Conservation (phyloP, 2,888 invertebrate genomes). For the Rhamnusium bicolor region DNA sequence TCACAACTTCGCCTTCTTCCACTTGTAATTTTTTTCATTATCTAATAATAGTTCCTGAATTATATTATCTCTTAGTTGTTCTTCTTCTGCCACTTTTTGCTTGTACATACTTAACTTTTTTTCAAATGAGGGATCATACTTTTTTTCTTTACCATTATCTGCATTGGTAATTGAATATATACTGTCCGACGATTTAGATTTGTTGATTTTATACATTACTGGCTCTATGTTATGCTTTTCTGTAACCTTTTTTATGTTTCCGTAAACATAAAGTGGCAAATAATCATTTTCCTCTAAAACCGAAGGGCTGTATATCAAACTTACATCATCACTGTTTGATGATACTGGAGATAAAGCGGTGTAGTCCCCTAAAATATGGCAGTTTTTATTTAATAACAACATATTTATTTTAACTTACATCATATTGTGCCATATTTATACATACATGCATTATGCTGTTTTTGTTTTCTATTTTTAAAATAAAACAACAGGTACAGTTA, state of each 20-base stretch:
- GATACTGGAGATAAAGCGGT: not conserved
- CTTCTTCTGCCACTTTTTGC: constrained; percentile 64
- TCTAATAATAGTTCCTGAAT: constrained; percentile 65
- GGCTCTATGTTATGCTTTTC: constrained; percentile 47
- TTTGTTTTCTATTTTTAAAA: not conserved
- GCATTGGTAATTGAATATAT: constrained; percentile 43
- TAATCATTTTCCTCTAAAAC: constrained; percentile 50
- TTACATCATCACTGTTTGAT: constrained; percentile 1
- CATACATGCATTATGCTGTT: not conserved
- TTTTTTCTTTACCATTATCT: constrained; percentile 5
- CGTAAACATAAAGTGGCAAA: constrained; percentile 59
- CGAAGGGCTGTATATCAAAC: constrained; percentile 54
- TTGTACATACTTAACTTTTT: constrained; percentile 60
- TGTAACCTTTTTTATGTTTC: constrained; percentile 56
- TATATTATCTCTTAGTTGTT: constrained; percentile 63
- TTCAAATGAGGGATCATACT: constrained; percentile 49
- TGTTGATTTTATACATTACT: constrained; percentile 44
- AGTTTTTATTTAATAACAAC: constrained; percentile 6
- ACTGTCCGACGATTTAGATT: constrained; percentile 62
- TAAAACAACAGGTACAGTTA: constrained; percentile 14
- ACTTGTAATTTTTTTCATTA: constrained; percentile 62
- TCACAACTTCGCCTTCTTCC: constrained; percentile 46
- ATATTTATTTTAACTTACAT: constrained; percentile 18
- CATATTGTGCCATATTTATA: constrained; percentile 11
- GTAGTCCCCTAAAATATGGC: constrained; percentile 13